These are phyloP conservation scores for Caenorhabditis parvicauda DNA, from an alignment of 2,888 invertebrate species.

Conservation along the genomic window DNA sequence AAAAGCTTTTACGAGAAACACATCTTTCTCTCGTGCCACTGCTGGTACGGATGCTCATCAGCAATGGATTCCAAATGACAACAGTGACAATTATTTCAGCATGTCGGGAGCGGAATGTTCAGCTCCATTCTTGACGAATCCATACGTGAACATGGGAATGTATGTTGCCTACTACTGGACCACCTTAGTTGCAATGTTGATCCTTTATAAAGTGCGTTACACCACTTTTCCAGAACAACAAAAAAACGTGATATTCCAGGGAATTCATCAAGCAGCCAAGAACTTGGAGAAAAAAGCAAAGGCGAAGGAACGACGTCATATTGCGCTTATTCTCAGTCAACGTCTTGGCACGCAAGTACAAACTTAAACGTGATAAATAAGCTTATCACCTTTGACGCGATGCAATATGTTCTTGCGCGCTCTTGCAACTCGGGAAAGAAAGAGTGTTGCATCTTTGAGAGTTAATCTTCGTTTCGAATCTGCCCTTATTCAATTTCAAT, in stretches of 20 bases:
- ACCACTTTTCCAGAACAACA: not conserved
- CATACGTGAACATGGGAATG: constrained; percentile 62
- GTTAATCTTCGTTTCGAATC: too few relatives aligned
- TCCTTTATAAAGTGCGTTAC: constrained; percentile 54
- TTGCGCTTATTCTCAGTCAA: constrained; percentile 57
- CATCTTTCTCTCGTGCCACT: too few relatives aligned
- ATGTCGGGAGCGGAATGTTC: constrained; percentile 52
- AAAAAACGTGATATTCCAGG: constrained; percentile 35
- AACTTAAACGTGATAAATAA: constrained; percentile 7
- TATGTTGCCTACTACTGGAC: constrained; percentile 63
- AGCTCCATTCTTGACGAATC: constrained; percentile 61
- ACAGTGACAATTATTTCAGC: constrained; percentile 14
- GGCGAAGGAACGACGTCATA: constrained; percentile 58
- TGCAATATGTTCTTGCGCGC: too few relatives aligned
- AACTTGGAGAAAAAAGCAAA: constrained; percentile 60
- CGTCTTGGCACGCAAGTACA: constrained; percentile 57
- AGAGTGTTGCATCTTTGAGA: too few relatives aligned
- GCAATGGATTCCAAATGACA: not conserved
- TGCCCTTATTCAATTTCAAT: too few relatives aligned
- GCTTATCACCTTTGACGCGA: too few relatives aligned
- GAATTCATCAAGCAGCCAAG: constrained; percentile 60
- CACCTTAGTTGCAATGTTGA: constrained; percentile 61
- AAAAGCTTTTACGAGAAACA: too few relatives aligned
- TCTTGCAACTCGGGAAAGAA: too few relatives aligned
- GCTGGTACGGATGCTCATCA: not conserved